Base-by-base conservation (phyloP, 2,113 vertebrate genomes). In the Prolemur simus region DNA sequence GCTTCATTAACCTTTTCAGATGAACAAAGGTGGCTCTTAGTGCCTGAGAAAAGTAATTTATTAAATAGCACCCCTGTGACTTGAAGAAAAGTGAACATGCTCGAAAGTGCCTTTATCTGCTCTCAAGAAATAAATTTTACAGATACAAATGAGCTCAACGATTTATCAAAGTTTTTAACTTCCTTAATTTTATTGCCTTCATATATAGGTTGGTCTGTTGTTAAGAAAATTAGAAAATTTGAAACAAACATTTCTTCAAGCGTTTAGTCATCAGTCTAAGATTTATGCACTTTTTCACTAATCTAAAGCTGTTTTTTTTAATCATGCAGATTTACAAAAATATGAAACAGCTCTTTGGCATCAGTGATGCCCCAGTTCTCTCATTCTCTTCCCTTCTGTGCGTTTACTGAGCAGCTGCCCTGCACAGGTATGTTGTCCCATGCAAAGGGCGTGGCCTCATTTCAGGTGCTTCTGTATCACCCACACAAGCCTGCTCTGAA, bases 1-100 rank as follows among this genome's bases (percentile, higher is more conserved):
- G 54, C 73, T 87, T 10, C 63, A 93, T 96, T 93, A 93, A 94
- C 73, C 71, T 97, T 97, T 97, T 80, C 78, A 89, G 54, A 84
- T 52, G 45, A 89, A 92, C 93, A 94, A 95, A 95, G 69, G 49
- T 97, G 39, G 52, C 49, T 81, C 47, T 89, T 84, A 73, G 69
- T 56, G 34, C 29, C 91, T 56, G 39, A 88, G 54, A 96, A 96
- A 92, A 87, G 66, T 95, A 91, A 95, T 94, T 93, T 83, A 87
- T 95, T 96, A 96, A 96, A 91, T 47, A 95, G 64, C 9, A 95
- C 58, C 32, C 34, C 49, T 52, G 45, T 94, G 96, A 96, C 52
- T 58, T 88, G 71, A 64, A 89, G 68, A 78, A 91, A 91, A 80
- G 27, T 76, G n/a, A 91, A 76, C 25, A 32, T 49, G 8, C 42